These are phyloP conservation scores for Stomatorhinus ivindoensis DNA, from an alignment of 2,113 vertebrate genomes.

Conservation along the genomic window DNA sequence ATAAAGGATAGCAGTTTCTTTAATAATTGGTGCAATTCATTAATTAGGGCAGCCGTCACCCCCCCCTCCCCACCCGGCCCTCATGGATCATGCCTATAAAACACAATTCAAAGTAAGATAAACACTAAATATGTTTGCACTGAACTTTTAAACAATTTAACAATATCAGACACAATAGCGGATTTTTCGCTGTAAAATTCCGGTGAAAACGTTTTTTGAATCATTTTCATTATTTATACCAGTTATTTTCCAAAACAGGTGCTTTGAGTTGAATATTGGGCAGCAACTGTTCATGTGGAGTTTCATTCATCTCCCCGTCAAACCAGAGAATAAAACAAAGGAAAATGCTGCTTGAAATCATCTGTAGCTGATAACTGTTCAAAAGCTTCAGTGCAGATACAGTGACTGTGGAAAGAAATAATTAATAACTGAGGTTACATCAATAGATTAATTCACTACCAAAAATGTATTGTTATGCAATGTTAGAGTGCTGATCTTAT, in stretches of 20 bases:
- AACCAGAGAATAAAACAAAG: not conserved
- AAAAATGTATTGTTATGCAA: not conserved
- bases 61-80: not conserved
- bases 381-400: not conserved
- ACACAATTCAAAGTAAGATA: not conserved
- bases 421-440: not conserved
- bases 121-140: not conserved
- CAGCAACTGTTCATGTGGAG: not conserved
- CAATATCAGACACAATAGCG: not conserved
- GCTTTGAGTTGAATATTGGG: not conserved
- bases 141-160: not conserved
- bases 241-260: not conserved
- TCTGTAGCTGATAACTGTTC: not conserved
- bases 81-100: not conserved
- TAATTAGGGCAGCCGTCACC: not conserved
- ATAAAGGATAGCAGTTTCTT: not conserved
- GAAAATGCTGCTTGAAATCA: not conserved
- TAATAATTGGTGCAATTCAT: not conserved
- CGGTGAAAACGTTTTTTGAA: not conserved
- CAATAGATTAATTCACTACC: not conserved
- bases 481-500: not conserved
- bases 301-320: not conserved
- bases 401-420: not conserved
- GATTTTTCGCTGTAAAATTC: not conserved
- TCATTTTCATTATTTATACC: not conserved